phyloP scores from a whole-genome alignment of 2,888 invertebrate genomes.

The Drosophila birchii region DNA sequence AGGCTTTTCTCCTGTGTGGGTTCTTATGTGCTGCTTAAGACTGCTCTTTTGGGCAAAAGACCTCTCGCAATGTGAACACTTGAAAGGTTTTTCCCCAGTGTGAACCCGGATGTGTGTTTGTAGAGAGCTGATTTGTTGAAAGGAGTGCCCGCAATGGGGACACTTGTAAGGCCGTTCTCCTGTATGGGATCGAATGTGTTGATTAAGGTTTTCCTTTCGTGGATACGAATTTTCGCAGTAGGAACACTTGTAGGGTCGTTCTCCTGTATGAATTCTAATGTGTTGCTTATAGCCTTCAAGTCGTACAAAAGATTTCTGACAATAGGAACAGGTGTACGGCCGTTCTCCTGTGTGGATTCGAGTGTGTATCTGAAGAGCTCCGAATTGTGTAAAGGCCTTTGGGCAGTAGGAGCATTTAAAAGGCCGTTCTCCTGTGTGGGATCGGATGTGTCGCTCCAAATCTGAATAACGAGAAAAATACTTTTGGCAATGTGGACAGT shows the following conservation, averaged over 20 bases:
- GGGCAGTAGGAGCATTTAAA: background rate
- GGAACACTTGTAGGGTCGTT: background rate
- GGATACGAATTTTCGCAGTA: background rate
- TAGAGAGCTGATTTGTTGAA: too few relatives aligned
- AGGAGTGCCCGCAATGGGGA: background rate
- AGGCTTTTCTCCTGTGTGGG: background rate
- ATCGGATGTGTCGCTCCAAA: background rate
- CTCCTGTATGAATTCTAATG: background rate
- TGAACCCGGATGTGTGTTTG: background rate
- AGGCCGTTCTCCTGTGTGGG: slow-evolving; percentile 2
- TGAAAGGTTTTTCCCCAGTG: background rate
- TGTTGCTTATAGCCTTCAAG: background rate
- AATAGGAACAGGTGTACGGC: background rate
- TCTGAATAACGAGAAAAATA: background rate
- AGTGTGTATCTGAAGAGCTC: background rate
- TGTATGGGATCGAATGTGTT: background rate
- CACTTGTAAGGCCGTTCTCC: background rate
- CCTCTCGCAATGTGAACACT: background rate
- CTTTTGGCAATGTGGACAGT: background rate
- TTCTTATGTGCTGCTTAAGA: background rate
- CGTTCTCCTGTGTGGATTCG: slow-evolving; percentile 1
- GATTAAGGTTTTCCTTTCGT: background rate
- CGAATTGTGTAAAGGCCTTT: background rate
- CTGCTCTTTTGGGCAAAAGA: background rate
- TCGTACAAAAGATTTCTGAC: background rate